Evolutionary conservation across 2,797 vertebrate species (phyloP).

Genomic region (Notolepis coatsorum): DNA sequence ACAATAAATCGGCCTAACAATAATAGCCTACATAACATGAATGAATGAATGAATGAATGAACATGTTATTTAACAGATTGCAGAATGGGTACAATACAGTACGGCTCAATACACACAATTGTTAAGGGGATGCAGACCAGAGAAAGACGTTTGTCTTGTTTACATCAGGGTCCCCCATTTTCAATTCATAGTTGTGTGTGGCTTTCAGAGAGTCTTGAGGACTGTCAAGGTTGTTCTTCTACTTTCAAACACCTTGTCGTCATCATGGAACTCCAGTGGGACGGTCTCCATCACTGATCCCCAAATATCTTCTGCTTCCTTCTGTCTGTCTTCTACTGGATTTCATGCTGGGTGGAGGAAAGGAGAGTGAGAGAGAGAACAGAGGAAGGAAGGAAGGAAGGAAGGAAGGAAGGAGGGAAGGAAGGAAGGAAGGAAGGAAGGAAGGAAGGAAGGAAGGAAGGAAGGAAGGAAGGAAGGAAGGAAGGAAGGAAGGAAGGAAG

Average conservation of each 20-base stretch:
- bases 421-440: no score
- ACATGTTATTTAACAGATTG: no score
- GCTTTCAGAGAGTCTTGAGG: no score
- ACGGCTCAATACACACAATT: no score
- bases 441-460: constrained; percentile 2
- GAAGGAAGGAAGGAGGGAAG: constrained; percentile 2
- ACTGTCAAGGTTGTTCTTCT: constrained; percentile 13
- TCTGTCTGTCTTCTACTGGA: constrained; percentile 47
- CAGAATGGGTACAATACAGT: no score
- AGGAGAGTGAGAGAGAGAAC: constrained; percentile 24
- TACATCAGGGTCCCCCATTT: no score
- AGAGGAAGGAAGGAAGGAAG: constrained; percentile 5
- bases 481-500: constrained; percentile 54
- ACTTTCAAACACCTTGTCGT: constrained; percentile 23
- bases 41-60: no score
- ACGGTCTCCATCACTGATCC: constrained; percentile 59
- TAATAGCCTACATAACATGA: no score
- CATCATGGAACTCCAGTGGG: constrained; percentile 34
- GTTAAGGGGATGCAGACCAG: no score
- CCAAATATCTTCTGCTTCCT: constrained; percentile 79
- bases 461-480: constrained; percentile 59
- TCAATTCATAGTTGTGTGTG: no score
- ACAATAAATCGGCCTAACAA: no score
- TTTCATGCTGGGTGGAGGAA: constrained; percentile 32
- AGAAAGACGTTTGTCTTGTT: no score